Evolutionary conservation across 2,888 invertebrate genomes (phyloP), one percentile per base, ranked within the genome.

Genomic region (Scaptodrosophila latifasciaeformis): DNA sequence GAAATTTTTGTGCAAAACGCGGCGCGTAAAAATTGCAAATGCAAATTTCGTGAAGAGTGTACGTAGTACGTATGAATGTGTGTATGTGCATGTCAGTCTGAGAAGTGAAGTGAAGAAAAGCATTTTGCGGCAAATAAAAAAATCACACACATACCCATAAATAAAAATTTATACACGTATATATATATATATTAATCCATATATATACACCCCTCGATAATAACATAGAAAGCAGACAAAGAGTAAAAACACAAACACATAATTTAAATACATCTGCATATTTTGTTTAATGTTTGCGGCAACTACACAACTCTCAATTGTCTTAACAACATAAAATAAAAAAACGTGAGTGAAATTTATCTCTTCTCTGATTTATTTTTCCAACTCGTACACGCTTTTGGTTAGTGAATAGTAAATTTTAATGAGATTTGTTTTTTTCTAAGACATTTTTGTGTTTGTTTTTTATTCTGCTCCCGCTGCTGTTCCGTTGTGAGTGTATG

Each of bases 311-410:
- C 42, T 59, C 4, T 15, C 13, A 45, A 30, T 10, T 31, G 34
- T n/a, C 10, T n/a, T 9, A 34, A 34, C 34, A 34, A 31, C 21
- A 43, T 6, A 47, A 31, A 47, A 35, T 21, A 40, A 66, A 50
- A 56, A 66, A 66, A 64, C 67, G 66, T 66, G 66, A 66, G 66
- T 65, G 34, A 49, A 67, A 67, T 61, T 58, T 54, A 59, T 57
- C 56, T 57, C 57, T 60, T 53, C 17, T 45, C n/a, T 5, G 24
- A 48, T 52, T 60, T 65, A 54, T 30, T 49, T 53, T 53, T 53
- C 2, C 18, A 17, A 7, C 7, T 13, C 13, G 18, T n/a, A n/a
- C n/a, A n/a, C n/a, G 10, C 19, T 39, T 39, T 39, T 39, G 17
- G 6, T 9, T 35, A 9, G 27, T 27, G 27, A 5, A 27, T 27